Evolutionary conservation across 2,797 vertebrate species (phyloP), one percentile per base, ranked within the genome.

Genomic region (Syngnathus acus): DNA sequence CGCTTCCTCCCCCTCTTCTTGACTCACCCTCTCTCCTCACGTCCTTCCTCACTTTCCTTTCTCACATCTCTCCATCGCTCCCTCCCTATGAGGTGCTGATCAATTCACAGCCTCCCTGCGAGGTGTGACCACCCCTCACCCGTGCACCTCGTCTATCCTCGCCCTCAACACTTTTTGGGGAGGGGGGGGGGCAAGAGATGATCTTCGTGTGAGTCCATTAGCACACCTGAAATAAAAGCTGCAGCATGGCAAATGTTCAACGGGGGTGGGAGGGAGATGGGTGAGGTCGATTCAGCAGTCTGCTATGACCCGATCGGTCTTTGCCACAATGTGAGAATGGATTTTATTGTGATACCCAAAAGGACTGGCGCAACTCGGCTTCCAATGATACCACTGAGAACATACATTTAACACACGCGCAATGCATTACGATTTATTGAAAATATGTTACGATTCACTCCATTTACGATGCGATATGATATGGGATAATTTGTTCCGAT

Each of bases 211-310:
- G 69, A 89, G 88, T 81, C 91, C 89, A 90, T 90, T 86, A 88
- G 85, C 89, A 84, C 93, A 92, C 92, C 91, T 92, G 92, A 88
- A 91, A 92, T 90, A 92, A 89, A 86, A 91, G 84, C 78, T 65
- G 51, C 9, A 48, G 84, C 26, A 32, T 82, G 87, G 87, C 84
- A 90, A 89, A 87, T 84, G 81, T 77, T 85, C 73, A 13, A 47
- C 3, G 26, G 26, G 26, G 45, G 45, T 13, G 47, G 32, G 37
- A 16, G 16, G 16, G 68, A 66, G 63, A 32, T 32, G 6, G 51
- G 38, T 71, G 78, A 72, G 70, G 68, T 76, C 75, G 58, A 82
- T 80, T 37, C 10, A 26, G 23, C 53, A 32, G 23, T 26, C 73
- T 67, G 71, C 72, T 85, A 14, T 55, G 86, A 87, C 78, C 80